These are phyloP conservation scores for Piscicola geometra DNA, from an alignment of 2,888 invertebrate species.

Conservation along the genomic window DNA sequence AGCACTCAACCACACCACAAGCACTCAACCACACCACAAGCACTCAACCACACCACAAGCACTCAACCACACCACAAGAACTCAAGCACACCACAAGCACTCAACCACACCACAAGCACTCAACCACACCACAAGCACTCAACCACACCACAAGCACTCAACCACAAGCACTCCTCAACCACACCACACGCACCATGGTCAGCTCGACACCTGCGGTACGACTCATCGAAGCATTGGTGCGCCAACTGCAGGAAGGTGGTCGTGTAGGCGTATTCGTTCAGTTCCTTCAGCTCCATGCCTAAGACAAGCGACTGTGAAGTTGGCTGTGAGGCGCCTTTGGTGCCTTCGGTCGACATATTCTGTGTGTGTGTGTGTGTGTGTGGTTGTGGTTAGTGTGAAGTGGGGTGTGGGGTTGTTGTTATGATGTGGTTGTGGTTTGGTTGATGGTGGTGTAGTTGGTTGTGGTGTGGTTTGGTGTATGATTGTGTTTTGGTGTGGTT, in stretches of 20 bases:
- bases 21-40: no score
- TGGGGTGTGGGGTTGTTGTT: no score
- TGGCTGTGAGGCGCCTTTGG: not conserved
- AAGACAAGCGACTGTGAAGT: not conserved
- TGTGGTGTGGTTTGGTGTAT: not conserved
- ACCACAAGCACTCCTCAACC: not conserved
- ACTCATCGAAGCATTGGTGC: not conserved
- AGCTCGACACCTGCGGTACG: not conserved
- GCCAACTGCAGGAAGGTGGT: conserved; percentile 12
- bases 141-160: no score
- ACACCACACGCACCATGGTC: not conserved
- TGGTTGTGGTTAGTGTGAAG: not conserved
- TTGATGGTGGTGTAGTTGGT: not conserved
- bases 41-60: no score
- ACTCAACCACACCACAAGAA: no score
- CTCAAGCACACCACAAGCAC: no score
- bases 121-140: no score
- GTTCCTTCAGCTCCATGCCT: conserved; percentile 5
- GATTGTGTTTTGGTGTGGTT: no score
- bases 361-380: not conserved
- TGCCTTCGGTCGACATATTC: not conserved
- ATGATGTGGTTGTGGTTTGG: not conserved
- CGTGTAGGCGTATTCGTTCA: conserved; percentile 6
- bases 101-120: no score
- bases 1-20: no score